Percentiles rank a stretch among this genome's conserved stretches.
These are phyloP conservation scores for Mactromeris polynyma DNA, from an alignment of 2,888 invertebrate species.

Conservation along the genomic window DNA sequence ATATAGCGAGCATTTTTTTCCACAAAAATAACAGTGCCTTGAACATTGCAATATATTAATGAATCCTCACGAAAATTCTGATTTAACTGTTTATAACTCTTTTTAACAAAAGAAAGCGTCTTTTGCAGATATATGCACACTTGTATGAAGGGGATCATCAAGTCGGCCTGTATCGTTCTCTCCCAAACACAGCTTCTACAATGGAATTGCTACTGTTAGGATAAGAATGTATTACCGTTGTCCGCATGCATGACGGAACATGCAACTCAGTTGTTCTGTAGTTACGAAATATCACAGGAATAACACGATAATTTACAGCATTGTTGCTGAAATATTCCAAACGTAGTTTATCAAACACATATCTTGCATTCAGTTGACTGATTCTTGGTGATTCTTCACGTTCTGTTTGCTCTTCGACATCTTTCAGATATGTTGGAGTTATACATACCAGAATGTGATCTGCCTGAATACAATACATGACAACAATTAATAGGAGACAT, in stretches of 20 bases:
- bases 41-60: too few relatives aligned
- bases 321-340: constrained; percentile 52
- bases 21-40: too few relatives aligned
- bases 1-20: too few relatives aligned
- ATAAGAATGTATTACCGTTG: constrained; percentile 49
- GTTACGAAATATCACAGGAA: constrained; percentile 57
- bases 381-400: constrained; percentile 22
- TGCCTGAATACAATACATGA: constrained; percentile 49
- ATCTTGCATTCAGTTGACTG: constrained; percentile 61
- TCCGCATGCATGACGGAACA: constrained; percentile 55
- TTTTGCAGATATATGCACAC: too few relatives aligned
- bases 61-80: too few relatives aligned
- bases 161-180: constrained; percentile 2
- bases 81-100: too few relatives aligned
- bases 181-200: constrained; percentile 24
- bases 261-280: constrained; percentile 33
- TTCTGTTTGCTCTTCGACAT: constrained; percentile 11
- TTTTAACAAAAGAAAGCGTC: too few relatives aligned
- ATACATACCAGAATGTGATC: constrained; percentile 53
- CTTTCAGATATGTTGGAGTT: constrained; percentile 53
- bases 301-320: constrained; percentile 43
- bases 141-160: neutral
- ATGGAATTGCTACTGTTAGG: constrained; percentile 31
- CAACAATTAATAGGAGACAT: neutral
- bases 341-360: constrained; percentile 60